Evolutionary conservation across 2,888 invertebrate genomes (phyloP).

Genomic region (Rhimphoctona megacephalus): DNA sequence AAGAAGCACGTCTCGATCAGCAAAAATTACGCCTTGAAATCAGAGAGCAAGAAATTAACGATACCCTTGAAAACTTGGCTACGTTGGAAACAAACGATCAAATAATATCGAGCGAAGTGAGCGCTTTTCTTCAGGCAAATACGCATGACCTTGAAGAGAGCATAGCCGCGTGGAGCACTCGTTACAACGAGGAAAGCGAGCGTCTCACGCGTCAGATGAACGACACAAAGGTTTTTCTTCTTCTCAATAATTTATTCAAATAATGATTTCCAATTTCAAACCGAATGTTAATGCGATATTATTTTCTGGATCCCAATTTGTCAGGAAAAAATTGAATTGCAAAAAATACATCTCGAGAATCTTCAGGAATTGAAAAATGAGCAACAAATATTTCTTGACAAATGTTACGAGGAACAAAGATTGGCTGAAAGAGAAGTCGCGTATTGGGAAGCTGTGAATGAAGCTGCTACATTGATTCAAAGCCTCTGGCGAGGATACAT

Average conservation of each 20-base stretch:
- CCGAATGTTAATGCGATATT: background rate
- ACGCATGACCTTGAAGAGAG: slow-evolving; percentile 73
- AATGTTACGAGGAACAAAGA: slow-evolving; percentile 70
- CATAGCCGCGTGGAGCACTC: slow-evolving; percentile 73
- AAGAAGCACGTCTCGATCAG: slow-evolving; percentile 76
- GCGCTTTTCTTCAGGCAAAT: slow-evolving; percentile 68
- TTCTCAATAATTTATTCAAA: background rate
- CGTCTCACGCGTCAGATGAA: slow-evolving; percentile 73
- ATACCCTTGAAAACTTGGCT: slow-evolving; percentile 70
- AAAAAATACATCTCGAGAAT: slow-evolving; percentile 72
- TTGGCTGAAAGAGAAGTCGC: slow-evolving; percentile 67
- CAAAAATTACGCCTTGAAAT: slow-evolving; percentile 69
- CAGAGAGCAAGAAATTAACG: slow-evolving; percentile 70
- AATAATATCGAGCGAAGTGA: slow-evolving; percentile 72
- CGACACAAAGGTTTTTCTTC: slow-evolving; percentile 74
- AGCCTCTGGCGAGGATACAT: slow-evolving; percentile 78
- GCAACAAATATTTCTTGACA: slow-evolving; percentile 74
- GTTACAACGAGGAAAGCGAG: slow-evolving; percentile 76
- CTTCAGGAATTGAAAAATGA: slow-evolving; percentile 67
- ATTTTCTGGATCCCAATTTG: background rate
- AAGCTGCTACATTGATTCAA: slow-evolving; percentile 78
- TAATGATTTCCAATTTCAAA: background rate
- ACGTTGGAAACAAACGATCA: slow-evolving; percentile 69
- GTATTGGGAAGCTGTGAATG: slow-evolving; percentile 71
- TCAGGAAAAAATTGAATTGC: slow-evolving; percentile 75